These are phyloP conservation scores for Atta texana DNA, from an alignment of 1,140 invertebrate genomes.

Conservation along the genomic window DNA sequence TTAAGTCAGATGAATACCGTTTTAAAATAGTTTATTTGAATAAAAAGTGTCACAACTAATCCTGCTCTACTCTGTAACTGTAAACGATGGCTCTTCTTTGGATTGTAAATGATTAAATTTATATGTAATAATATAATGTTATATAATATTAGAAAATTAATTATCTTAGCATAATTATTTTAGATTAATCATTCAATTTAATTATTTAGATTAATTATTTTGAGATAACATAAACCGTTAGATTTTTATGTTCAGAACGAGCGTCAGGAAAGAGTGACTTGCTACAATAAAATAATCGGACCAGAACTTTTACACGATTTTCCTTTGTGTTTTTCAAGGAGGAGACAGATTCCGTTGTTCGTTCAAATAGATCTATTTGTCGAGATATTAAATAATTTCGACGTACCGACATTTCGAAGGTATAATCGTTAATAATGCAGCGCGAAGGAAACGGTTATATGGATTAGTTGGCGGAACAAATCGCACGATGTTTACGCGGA, in stretches of 20 bases:
- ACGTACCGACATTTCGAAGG: neutral
- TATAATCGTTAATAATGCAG: constrained; percentile 27
- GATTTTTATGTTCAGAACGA: neutral
- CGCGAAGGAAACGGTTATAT: constrained; percentile 52
- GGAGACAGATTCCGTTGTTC: neutral
- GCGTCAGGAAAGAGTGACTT: neutral
- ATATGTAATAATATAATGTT: neutral
- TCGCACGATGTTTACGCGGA: constrained; percentile 47
- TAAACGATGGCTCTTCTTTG: neutral
- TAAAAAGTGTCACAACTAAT: no score
- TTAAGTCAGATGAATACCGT: no score
- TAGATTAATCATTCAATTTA: no score
- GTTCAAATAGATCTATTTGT: neutral
- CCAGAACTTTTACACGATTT: neutral
- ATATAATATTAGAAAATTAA: neutral
- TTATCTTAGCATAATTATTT: constrained; percentile 8
- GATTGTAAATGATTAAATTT: neutral
- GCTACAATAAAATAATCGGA: neutral
- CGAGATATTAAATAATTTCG: constrained; percentile 22
- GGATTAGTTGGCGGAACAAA: constrained; percentile 54
- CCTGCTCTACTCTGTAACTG: neutral
- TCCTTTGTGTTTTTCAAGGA: neutral
- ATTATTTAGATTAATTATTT: constrained; percentile 2
- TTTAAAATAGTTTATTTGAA: no score
- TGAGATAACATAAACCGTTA: neutral